A percentile compares a stretch with the other conserved stretches of the same genome.
Conservation (phyloP, 2,797 vertebrate species). For the Xiphorhynchus erythropygius region DNA sequence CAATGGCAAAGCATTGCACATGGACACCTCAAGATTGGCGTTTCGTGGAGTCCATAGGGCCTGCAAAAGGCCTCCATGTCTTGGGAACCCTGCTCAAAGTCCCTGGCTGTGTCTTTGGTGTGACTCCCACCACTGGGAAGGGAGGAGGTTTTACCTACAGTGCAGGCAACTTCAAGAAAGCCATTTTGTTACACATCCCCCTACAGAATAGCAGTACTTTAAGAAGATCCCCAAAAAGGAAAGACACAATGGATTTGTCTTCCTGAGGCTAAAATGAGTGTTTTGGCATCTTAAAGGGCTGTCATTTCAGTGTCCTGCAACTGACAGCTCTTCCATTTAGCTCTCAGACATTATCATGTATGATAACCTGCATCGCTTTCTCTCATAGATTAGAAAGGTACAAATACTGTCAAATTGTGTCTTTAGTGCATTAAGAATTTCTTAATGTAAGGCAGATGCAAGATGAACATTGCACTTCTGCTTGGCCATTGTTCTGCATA, state of each 20-base stretch:
- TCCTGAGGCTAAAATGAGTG: neutral
- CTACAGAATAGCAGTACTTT: neutral
- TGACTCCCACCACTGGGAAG: neutral
- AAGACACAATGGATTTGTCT: neutral
- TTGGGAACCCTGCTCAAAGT: neutral
- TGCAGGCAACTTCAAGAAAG: neutral
- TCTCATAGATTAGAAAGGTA: neutral
- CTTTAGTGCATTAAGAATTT: neutral
- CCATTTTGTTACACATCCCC: neutral
- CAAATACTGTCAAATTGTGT: neutral
- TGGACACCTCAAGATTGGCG: no score
- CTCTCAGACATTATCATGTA: neutral
- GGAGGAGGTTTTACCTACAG: neutral
- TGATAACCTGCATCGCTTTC: fast-evolving
- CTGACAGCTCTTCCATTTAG: neutral
- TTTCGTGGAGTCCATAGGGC: no score
- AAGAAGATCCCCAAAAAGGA: neutral
- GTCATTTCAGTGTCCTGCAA: neutral
- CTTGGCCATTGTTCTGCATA: neutral
- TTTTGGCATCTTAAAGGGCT: neutral
- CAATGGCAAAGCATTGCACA: fast-evolving
- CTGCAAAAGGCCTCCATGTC: neutral
- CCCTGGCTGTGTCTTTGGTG: neutral
- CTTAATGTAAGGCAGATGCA: neutral
- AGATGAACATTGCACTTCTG: neutral